Conservation (phyloP, 2,888 invertebrate genomes). For the Malthinus flaveolus region DNA sequence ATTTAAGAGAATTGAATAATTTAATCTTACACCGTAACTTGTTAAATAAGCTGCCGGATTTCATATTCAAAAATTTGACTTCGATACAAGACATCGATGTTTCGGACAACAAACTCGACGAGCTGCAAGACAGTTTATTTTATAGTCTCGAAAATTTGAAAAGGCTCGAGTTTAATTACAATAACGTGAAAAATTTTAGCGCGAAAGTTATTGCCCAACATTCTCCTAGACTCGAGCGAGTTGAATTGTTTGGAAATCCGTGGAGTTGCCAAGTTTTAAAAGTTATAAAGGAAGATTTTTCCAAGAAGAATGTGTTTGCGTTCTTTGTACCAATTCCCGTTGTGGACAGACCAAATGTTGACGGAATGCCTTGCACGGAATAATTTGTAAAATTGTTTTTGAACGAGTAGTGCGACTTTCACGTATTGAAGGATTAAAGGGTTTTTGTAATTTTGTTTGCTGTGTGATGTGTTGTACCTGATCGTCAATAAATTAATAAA, state of each 20-base stretch:
- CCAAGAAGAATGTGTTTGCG: background rate
- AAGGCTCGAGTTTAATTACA: background rate
- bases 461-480: too few relatives aligned
- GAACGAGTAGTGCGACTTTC: background rate
- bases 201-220: background rate
- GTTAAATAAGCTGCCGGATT: background rate
- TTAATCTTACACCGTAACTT: constrained; percentile 4
- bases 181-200: background rate
- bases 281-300: constrained; percentile 5
- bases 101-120: background rate
- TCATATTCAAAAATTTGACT: constrained; percentile 1
- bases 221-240: background rate
- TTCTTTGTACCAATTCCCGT: background rate
- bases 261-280: background rate
- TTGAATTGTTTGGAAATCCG: background rate
- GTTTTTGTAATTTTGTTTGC: too few relatives aligned
- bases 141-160: background rate
- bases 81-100: background rate
- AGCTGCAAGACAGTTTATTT: background rate
- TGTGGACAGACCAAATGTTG: background rate
- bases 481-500: too few relatives aligned
- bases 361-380: constrained; percentile 7
- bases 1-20: background rate
- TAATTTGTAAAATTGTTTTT: background rate
- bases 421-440: too few relatives aligned